Percentiles rank a stretch among this genome's conserved stretches.
These are phyloP conservation scores for Steinernema khuongi DNA, from an alignment of 1,140 invertebrate species.

Conservation along the genomic window DNA sequence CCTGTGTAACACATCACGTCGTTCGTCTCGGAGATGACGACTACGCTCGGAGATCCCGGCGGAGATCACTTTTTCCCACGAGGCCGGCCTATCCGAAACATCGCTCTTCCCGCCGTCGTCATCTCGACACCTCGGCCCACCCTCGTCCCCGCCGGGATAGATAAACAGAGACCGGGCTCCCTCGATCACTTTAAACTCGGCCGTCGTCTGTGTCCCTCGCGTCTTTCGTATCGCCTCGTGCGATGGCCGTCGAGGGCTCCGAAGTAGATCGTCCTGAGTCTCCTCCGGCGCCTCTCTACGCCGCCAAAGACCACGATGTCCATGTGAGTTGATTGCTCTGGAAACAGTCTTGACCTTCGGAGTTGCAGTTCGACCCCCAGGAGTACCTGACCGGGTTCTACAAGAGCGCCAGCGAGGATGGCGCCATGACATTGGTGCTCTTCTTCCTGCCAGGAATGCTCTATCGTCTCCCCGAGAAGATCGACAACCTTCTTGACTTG, in stretches of 20 bases:
- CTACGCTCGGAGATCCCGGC: too few relatives aligned
- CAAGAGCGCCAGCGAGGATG: constrained; percentile 46
- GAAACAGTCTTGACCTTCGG: constrained; percentile 16
- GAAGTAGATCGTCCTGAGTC: constrained; percentile 5
- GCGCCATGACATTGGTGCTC: constrained; percentile 46
- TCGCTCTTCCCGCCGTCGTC: too few relatives aligned
- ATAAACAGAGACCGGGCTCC: neutral
- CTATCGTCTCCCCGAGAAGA: constrained; percentile 47
- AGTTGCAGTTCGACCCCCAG: constrained; percentile 47
- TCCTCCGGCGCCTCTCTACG: constrained; percentile 26
- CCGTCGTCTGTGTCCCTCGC: neutral
- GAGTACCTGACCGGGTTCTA: constrained; percentile 51
- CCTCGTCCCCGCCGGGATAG: neutral
- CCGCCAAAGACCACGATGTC: constrained; percentile 35
- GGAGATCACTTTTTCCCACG: too few relatives aligned
- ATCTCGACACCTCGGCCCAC: too few relatives aligned
- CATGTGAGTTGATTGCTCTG: constrained; percentile 18
- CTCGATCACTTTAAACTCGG: neutral
- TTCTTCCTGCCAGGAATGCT: constrained; percentile 57
- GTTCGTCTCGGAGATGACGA: too few relatives aligned
- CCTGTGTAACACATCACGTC: too few relatives aligned
- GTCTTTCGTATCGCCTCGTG: too few relatives aligned
- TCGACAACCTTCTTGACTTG: constrained; percentile 48
- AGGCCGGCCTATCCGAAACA: too few relatives aligned
- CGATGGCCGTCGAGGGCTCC: neutral